Conservation (phyloP, 2,113 vertebrate genomes). For the Phaethornis superciliosus region DNA sequence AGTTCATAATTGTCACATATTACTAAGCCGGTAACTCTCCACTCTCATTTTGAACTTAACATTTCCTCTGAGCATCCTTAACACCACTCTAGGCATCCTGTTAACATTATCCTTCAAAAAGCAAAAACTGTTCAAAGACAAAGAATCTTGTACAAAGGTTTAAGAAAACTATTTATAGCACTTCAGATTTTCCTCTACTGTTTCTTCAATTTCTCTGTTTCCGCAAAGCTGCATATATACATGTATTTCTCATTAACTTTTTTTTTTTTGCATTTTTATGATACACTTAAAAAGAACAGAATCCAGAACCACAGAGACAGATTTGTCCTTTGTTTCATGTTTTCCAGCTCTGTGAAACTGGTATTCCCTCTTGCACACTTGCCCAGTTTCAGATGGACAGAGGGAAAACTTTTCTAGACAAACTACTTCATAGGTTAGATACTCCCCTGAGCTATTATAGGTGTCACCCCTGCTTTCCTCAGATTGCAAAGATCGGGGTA, state of each 20-base stretch:
- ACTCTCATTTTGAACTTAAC: not conserved
- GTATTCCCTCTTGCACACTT: not conserved
- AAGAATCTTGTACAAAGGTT: not conserved
- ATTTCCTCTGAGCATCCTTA: not conserved
- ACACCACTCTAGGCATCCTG: not conserved
- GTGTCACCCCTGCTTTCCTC: not conserved
- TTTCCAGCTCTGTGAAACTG: not conserved
- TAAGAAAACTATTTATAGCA: not conserved
- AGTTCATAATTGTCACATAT: not conserved
- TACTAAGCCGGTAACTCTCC: not conserved
- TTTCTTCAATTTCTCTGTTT: not conserved
- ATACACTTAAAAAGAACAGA: not conserved
- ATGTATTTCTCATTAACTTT: not conserved
- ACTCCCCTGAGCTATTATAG: not conserved
- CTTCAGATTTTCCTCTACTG: not conserved
- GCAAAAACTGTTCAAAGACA: not conserved
- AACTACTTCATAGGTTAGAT: not conserved
- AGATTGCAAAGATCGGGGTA: not conserved
- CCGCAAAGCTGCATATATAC: not conserved
- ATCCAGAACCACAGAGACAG: not conserved
- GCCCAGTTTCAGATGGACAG: fast-evolving
- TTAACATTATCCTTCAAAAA: not conserved
- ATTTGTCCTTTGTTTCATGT: not conserved
- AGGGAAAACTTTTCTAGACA: not conserved
- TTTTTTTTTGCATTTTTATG: not conserved